Evolutionary conservation across 1,140 invertebrate genomes (phyloP), one percentile per base, ranked within the genome.

Genomic region (Elysia chlorotica): DNA sequence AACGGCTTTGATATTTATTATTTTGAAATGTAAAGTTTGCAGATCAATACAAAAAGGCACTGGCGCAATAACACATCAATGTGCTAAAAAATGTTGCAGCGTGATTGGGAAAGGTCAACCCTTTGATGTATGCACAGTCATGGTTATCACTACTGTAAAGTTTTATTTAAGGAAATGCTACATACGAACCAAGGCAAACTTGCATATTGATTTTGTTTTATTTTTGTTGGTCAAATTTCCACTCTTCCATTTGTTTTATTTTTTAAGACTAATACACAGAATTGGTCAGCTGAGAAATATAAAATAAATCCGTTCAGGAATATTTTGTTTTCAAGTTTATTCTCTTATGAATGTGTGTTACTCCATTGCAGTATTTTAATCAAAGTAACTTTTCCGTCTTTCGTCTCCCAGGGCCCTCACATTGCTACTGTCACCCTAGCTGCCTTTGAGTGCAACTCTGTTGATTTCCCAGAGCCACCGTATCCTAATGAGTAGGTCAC

Each of bases 381-480:
- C n/a, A 23, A 19, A 28, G 23, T 38, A 54, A 53, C 5, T 21
- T 41, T 71, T 6, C 37, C 3, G 23, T 25, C 19, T 41, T 54
- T 73, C 56, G 62, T 76, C 70, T 81, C 80, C 59, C 81, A 89
- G 89, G 90, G 90, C 76, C 91, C 91, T 56, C 89, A 90, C 81
- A 91, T 92, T 77, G 90, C 90, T 59, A 76, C 93, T 68, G 98
- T 99, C n/a, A 99, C 98, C 6, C 89, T 99, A 82, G 98, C 98
- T 54, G 98, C 96, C 0, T 98, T 98, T 87, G 97, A 99, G 88
- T 99, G 98, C 88, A 93, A 94, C 25, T 92, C 93, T 21, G 89
- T 99, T 0, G 92, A 99, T 83, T 99, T 99, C 87, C 97, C 97
- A 1, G 92, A 95, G 74, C 91, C 91, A 19, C 91, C 91, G 0